Base-by-base conservation (phyloP, 2,113 vertebrate species). In the Hemicordylus capensis region DNA sequence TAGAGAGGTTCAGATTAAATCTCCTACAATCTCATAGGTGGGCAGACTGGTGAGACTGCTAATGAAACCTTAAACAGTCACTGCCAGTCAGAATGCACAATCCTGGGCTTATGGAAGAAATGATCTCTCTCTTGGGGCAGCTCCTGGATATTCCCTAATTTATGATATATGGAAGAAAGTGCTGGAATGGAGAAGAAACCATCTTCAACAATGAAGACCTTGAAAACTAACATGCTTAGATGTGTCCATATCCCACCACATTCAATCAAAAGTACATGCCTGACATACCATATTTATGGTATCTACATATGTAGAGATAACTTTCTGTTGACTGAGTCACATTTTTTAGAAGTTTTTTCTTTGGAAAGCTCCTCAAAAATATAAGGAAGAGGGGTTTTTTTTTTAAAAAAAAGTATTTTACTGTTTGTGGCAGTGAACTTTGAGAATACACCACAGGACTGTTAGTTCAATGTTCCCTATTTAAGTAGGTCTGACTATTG, bases 281-380 rank as follows among this genome's bases (percentile, higher is more conserved):
- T 70, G 37, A 39, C 44, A 22, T 28, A 70, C 4, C 22, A 26
- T 37, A 70, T n/a, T n/a, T n/a, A n/a, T n/a, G n/a, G n/a, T n/a
- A n/a, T n/a, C n/a, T n/a, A n/a, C n/a, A n/a, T 44, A 22, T 9
- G 15, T 4, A 3, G 17, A 54, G 3, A 20, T 1, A n/a, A 4
- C 48, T 75, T 75, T 12, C 31, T 75, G 46, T 54, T 54, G 31
- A 4, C n/a, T n/a, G 0, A 42, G 42, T 10, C 37, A 44, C 67
- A 70, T 2, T 39, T 70, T n/a, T 42, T 24, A 22, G 17, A 56
- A 54, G 31, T 20, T 54, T 54, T 31, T 54, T 54, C 15, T 81
- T 67, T 15, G 19, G 8, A n/a, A 79, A 56, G 6, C n/a, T 54
- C 22, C 37, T 44, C n/a, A 8, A 54, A 54, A 1, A 31, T n/a